Evolutionary conservation across 2,888 invertebrate species (phyloP).

Genomic region (Agrochola litura): DNA sequence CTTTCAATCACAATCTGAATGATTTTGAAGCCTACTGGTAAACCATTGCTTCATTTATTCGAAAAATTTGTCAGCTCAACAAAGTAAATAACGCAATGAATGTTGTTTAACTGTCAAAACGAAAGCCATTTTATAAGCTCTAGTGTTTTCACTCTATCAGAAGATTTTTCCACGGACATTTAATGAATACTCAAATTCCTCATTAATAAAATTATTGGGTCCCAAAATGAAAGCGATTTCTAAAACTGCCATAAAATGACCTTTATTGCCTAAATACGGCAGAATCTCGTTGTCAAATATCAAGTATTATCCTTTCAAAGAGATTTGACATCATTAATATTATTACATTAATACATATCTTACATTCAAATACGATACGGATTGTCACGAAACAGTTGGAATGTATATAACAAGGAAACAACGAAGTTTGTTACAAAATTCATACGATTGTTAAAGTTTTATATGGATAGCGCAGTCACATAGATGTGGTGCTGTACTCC

Average conservation of each 20-base stretch:
- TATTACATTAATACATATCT: constrained; percentile 36
- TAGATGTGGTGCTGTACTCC: background rate
- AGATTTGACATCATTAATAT: constrained; percentile 4
- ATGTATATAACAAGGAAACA: constrained; percentile 20
- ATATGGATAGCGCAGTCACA: constrained; percentile 45
- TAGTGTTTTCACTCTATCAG: background rate
- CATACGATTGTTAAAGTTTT: constrained; percentile 65
- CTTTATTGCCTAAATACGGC: constrained; percentile 26
- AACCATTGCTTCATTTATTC: too few relatives aligned
- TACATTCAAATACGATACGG: constrained; percentile 26
- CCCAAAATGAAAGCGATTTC: constrained; percentile 2
- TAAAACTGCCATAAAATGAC: constrained; percentile 1
- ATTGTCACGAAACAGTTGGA: constrained; percentile 23
- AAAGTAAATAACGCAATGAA: too few relatives aligned
- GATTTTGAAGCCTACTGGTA: too few relatives aligned
- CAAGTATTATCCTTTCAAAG: constrained; percentile 25
- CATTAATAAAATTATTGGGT: background rate
- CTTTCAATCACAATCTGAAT: too few relatives aligned
- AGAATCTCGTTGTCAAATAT: constrained; percentile 36
- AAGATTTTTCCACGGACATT: background rate
- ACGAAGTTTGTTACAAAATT: constrained; percentile 47
- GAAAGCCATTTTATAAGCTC: background rate
- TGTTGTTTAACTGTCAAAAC: too few relatives aligned
- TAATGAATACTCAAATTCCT: background rate
- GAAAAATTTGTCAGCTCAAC: too few relatives aligned